phyloP scores from a whole-genome alignment of 2,113 vertebrate genomes.

The Saguinus imperator region DNA sequence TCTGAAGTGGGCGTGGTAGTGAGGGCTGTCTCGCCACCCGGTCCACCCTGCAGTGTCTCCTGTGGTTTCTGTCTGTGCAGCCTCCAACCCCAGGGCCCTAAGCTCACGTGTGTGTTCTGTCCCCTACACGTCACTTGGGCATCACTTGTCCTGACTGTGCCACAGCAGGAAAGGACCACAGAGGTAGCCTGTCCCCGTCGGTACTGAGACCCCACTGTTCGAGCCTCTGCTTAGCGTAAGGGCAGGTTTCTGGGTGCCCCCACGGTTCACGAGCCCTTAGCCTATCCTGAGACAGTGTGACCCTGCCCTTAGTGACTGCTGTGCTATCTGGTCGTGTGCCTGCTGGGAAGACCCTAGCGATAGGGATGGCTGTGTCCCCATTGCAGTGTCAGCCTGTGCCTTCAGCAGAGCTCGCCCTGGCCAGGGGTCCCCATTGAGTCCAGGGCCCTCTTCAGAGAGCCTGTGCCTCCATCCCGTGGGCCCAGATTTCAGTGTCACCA shows the following conservation, averaged over 20 bases:
- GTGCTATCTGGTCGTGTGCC: not conserved
- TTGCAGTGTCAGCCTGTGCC: not conserved
- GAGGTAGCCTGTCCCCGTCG: not conserved
- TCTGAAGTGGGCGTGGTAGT: not conserved
- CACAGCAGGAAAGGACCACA: not conserved
- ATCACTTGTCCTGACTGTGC: not conserved
- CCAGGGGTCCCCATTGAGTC: not conserved
- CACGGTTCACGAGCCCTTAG: not conserved
- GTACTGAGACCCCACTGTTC: not conserved
- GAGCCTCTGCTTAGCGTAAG: not conserved
- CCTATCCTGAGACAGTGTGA: not conserved
- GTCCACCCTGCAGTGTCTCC: not conserved
- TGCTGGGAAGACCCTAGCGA: not conserved
- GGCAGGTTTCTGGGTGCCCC: not conserved
- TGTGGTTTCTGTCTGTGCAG: not conserved
- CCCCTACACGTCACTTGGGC: no score
- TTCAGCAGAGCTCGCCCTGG: not conserved
- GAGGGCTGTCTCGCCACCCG: not conserved
- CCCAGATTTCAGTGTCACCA: not conserved
- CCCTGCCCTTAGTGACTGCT: not conserved
- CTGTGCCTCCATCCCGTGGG: not conserved
- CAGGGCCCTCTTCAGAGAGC: not conserved
- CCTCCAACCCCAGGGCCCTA: not conserved
- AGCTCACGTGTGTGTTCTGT: no score
- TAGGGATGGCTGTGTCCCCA: not conserved